Evolutionary conservation across 2,888 invertebrate genomes (phyloP).

Genomic region (Tetramorium bicarinatum): DNA sequence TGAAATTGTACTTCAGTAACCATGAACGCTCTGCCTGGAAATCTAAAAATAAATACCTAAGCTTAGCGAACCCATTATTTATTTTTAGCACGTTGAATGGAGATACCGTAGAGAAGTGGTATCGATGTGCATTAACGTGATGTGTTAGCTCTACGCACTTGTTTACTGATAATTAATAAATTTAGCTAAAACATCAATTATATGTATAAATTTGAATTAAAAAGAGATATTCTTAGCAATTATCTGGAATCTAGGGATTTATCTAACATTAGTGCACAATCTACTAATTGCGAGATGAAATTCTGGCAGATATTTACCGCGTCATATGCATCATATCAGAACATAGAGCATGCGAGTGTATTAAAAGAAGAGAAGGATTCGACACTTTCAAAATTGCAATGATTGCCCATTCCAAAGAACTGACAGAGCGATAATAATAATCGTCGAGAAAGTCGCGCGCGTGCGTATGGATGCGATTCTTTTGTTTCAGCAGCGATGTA

Average conservation of each 20-base stretch:
- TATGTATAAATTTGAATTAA: background rate
- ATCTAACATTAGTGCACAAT: background rate
- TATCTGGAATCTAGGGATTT: background rate
- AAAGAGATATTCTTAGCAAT: background rate
- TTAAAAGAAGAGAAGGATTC: background rate
- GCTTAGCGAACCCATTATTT: constrained; percentile 34
- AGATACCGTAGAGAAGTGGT: constrained; percentile 38
- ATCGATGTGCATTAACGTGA: background rate
- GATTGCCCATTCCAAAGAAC: background rate
- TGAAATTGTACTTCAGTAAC: constrained; percentile 41
- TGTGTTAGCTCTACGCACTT: background rate
- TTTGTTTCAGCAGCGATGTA: constrained; percentile 29
- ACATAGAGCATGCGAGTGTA: background rate
- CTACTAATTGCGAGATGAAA: background rate
- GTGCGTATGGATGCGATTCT: background rate
- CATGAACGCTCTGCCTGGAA: constrained; percentile 28
- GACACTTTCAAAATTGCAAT: constrained; percentile 40
- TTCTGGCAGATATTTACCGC: background rate
- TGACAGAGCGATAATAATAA: constrained; percentile 14
- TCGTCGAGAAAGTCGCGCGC: constrained; percentile 30
- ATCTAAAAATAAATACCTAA: constrained; percentile 46
- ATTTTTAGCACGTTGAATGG: constrained; percentile 41
- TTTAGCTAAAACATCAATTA: background rate
- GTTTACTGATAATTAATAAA: background rate
- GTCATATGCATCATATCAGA: background rate